Base-by-base conservation (phyloP, 2,888 invertebrate species). In the Oxycera nigricornis region DNA sequence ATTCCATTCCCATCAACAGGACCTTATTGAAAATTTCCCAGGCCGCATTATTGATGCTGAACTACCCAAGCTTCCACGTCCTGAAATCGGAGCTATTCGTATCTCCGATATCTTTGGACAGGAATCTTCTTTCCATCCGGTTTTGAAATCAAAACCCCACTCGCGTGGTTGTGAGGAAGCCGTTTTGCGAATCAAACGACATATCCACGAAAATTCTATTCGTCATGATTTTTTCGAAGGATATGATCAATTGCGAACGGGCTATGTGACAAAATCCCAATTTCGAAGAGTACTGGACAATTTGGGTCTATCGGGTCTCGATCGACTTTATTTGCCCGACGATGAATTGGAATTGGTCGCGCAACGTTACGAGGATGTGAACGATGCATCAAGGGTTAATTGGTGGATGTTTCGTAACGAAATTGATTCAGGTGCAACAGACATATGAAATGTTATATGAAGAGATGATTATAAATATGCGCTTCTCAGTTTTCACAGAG, bases 331-430 rank as follows among this genome's bases (percentile, higher is more conserved):
- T 80, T 82, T 94, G 30, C 86, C 90, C 0, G 86, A 89, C 72
- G 85, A 87, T 1, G 94, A 94, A 84, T 86, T 91, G 46, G 83
- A 88, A 75, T 87, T 89, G 74, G 82, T 94, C n/a, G 86, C 89
- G 79, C 85, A 87, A 14, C 90, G 91, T 81, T 94, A 93, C 83
- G 82, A 88, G 75, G 92, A 93, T 86, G 91, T 91, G n/a, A 88
- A 90, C 79, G 92, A 93, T 83, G 83, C 84, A 0, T 87, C 88
- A 72, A 88, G 90, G 72, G 87, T 93, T 55, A 91, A 91, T 82
- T 94, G 94, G 93, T 88, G 89, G 74, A 90, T 90, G 24, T 94
- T 94, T 82, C 91, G 91, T 80, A 91, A 92, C 79, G 93, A 94
- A 82, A 89, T 94, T 78, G 91, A 94, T 81, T 90, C 90, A 81